Evolutionary conservation across 2,797 vertebrate genomes (phyloP), one percentile per base, ranked within the genome.

Genomic region (Ataeniobius toweri): DNA sequence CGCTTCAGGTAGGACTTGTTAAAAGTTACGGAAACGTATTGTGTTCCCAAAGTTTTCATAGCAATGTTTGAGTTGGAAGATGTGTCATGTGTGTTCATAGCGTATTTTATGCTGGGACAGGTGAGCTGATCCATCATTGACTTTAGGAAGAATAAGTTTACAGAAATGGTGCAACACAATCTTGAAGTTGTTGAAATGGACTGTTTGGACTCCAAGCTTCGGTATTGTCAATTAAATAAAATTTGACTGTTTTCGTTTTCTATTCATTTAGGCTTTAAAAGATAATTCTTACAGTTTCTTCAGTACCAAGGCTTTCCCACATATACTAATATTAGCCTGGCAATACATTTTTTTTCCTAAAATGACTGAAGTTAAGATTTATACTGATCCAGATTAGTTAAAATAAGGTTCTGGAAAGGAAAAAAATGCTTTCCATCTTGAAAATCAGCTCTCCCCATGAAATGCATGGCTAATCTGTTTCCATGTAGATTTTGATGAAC

Each of bases 41-140:
- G 87, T 89, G 73, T 87, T 80, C 74, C 61, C 77, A 68, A 83
- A 86, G 80, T 88, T 86, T 92, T 91, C 87, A 92, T 80, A 84
- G 81, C 78, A 87, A 86, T 80, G 72, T 84, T 41, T 78, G 85
- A 75, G 81, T 73, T 28, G 61, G 41, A 22, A 75, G 71, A 65
- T 24, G 41, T 48, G n/a, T 6, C 41, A 3, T 63, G 16, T 20
- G 61, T 63, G 31, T 39, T 41, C 31, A 65, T 4, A 63, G 28
- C 3, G 9, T 36, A 67, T 67, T 67, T 67, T 39, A n/a, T 69
- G 67, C 26, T 46, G 24, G 67, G 67, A 86, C 89, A 86, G 89
- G 89, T 89, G 76, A 85, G 83, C 59, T 36, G 72, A 58, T 71
- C 73, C 76, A 71, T 77, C 51, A 2, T 5, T 31, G 41, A 46